phyloP scores from a whole-genome alignment of 1,140 invertebrate genomes.

The Formica selysi region DNA sequence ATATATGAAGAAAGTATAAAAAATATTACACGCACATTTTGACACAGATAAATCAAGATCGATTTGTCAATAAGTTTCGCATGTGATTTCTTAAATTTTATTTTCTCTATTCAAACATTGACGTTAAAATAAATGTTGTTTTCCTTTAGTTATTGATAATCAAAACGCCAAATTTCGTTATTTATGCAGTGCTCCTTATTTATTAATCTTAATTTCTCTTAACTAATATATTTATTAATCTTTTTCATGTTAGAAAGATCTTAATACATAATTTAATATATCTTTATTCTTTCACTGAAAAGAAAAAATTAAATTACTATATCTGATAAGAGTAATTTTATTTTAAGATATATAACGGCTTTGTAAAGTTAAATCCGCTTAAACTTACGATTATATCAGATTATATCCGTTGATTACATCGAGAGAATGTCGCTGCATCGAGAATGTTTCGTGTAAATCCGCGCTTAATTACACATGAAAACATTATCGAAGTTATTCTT shows the following conservation, averaged over 20 bases:
- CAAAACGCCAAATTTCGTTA: background rate
- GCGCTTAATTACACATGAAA: background rate
- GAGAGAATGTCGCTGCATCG: background rate
- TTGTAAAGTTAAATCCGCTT: background rate
- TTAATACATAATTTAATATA: background rate
- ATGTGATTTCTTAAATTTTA: too few relatives aligned
- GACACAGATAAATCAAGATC: too few relatives aligned
- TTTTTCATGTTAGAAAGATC: background rate
- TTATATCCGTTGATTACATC: too few relatives aligned
- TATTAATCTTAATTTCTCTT: too few relatives aligned
- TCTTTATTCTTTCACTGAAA: background rate
- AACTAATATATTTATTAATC: background rate
- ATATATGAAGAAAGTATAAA: too few relatives aligned
- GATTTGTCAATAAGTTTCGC: too few relatives aligned
- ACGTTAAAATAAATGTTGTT: too few relatives aligned
- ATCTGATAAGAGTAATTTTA: background rate
- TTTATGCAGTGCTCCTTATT: background rate
- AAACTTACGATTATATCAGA: background rate
- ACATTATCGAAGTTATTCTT: background rate
- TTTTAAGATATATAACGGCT: background rate
- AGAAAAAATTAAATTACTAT: background rate
- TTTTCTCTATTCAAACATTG: too few relatives aligned
- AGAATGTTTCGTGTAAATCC: constrained; percentile 11
- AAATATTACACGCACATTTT: background rate
- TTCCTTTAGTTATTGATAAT: background rate